These are phyloP conservation scores for Gobio occitaniae DNA, from an alignment of 2,797 vertebrate genomes.

Conservation along the genomic window DNA sequence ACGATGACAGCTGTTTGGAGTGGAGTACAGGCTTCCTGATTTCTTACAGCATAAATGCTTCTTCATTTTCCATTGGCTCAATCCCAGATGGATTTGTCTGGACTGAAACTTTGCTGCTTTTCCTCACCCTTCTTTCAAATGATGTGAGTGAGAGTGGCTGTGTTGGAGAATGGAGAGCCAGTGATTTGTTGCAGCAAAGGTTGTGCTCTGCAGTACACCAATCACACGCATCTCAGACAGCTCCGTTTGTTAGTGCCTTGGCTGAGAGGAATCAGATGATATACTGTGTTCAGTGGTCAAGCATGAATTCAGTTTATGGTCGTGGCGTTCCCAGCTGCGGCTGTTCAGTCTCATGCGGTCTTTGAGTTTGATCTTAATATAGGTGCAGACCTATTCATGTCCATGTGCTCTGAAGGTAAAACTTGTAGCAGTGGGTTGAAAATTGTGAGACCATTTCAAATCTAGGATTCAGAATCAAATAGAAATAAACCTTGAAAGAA, in stretches of 20 bases:
- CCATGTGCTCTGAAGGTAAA: neutral
- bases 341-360: constrained; percentile 21
- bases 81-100: constrained; percentile 42
- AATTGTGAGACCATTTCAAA: neutral
- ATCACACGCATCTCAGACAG: constrained; percentile 24
- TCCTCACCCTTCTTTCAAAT: constrained; percentile 6
- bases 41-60: constrained; percentile 48
- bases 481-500: neutral
- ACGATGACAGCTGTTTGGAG: constrained; percentile 31
- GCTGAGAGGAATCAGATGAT: constrained; percentile 14
- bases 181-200: constrained; percentile 26
- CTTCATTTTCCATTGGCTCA: constrained; percentile 53
- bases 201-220: constrained; percentile 29
- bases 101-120: neutral
- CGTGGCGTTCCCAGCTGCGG: neutral
- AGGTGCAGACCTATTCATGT: neutral
- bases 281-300: constrained; percentile 22
- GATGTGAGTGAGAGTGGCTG: neutral
- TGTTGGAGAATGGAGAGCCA: constrained; percentile 15
- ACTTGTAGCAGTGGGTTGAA: neutral
- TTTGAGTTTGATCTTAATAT: constrained; percentile 5
- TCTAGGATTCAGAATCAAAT: neutral
- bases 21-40: constrained; percentile 40
- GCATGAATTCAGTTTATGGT: neutral
- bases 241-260: constrained; percentile 11